A percentile compares a stretch with the other conserved stretches of the same genome.
These are phyloP conservation scores for Cremastinae sp. DNA, from an alignment of 2,888 invertebrate genomes.

Conservation along the genomic window DNA sequence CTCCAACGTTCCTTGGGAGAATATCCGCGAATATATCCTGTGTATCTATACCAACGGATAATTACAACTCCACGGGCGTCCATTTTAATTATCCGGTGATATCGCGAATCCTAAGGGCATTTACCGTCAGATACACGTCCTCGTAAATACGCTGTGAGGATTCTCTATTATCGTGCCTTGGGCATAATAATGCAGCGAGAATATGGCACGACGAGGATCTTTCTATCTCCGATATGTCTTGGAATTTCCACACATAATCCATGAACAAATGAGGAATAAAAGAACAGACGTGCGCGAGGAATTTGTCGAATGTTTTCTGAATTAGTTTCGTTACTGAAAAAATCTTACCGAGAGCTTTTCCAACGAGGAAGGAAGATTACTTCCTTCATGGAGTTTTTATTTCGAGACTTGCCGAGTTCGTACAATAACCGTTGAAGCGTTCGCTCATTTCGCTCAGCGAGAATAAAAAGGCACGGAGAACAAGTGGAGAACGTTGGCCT, in stretches of 20 bases:
- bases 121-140: slow-evolving; percentile 52
- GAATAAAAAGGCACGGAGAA: neutral
- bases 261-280: slow-evolving; percentile 39
- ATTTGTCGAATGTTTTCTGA: slow-evolving; percentile 51
- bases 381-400: slow-evolving; percentile 47
- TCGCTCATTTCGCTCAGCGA: too few relatives aligned
- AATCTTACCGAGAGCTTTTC: slow-evolving; percentile 26
- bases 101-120: slow-evolving; percentile 53
- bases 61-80: slow-evolving; percentile 57
- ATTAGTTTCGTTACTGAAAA: slow-evolving; percentile 36
- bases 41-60: slow-evolving; percentile 34
- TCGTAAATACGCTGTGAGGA: slow-evolving; percentile 53
- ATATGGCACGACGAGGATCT: slow-evolving; percentile 33
- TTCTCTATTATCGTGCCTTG: slow-evolving; percentile 56
- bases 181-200: slow-evolving; percentile 43
- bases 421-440: slow-evolving; percentile 27
- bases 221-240: slow-evolving; percentile 14
- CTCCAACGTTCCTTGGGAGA: neutral
- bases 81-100: slow-evolving; percentile 59
- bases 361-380: slow-evolving; percentile 49
- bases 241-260: neutral
- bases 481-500: neutral
- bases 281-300: too few relatives aligned
- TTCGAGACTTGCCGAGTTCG: neutral
- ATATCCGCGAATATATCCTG: neutral